Base-by-base conservation (phyloP, 2,113 vertebrate genomes). In the Xyrauchen texanus region DNA sequence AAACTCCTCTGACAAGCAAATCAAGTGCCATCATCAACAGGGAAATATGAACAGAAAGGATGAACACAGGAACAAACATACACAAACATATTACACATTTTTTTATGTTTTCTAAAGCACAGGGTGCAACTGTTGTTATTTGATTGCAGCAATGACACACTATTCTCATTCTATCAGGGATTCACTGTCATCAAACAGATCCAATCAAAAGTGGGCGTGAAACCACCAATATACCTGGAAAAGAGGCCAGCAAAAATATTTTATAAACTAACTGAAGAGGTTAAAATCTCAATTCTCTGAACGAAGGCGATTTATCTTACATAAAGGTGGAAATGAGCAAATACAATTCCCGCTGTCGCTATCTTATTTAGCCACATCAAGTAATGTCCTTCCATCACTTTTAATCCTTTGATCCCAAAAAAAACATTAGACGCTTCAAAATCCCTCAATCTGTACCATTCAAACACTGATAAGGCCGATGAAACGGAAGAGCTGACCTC, bases 361-460 rank as follows among this genome's bases (percentile, higher is more conserved):
- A 57, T 77, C 76, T 69, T 62, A 53, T 79, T 70, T 45, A 53
- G 58, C 42, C 72, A 69, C 65, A 76, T 69, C 46, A 68, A 73
- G 45, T 60, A 73, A 47, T 71, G 61, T 73, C 61, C 34, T 49
- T 64, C 49, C 15, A 72, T 64, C 68, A 46, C 51, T 72, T 81
- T 63, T 76, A 76, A 76, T 76, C 72, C 79, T 76, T 67, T 53
- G 34, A 68, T 68, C 55, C 53, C 62, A n/a, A 68, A 62, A 74
- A 74, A 74, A 51, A 58, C 58, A 74, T 74, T 74, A 74, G 71
- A 68, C 7, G 57, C 64, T 69, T 47, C 15, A 68, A 67, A 44
- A 51, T 58, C 63, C 64, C 15, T 47, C 34, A 66, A 61, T 46
- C 64, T 53, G 53, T 63, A 49, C 65, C 72, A 76, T 61, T 63